Conservation (phyloP, 2,113 vertebrate genomes). For the Gobius niger region DNA sequence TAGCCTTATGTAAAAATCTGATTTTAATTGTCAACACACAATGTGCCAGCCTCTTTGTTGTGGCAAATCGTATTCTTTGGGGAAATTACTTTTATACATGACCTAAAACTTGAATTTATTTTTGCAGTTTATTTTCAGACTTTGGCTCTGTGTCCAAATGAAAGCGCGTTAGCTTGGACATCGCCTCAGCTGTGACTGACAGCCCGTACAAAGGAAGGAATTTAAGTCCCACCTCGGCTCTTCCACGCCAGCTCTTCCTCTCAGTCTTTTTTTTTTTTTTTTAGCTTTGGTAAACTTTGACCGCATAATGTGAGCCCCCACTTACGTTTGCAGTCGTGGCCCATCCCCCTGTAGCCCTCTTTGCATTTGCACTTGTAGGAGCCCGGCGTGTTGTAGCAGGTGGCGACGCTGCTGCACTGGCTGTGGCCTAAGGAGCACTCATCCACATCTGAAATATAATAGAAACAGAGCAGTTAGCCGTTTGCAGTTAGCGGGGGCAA, state of each 20-base stretch:
- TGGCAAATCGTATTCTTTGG: too few relatives aligned
- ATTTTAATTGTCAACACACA: too few relatives aligned
- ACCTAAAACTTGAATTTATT: neutral
- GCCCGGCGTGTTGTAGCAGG: slow-evolving; percentile 89
- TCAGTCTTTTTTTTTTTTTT: slow-evolving; percentile 16
- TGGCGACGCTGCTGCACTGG: slow-evolving; percentile 83
- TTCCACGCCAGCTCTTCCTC: slow-evolving; percentile 25
- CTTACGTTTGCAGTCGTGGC: slow-evolving; percentile 86
- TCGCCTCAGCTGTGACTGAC: slow-evolving; percentile 43
- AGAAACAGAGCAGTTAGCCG: slow-evolving; percentile 41
- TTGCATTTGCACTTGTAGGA: slow-evolving; percentile 96
- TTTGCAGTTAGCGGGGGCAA: slow-evolving; percentile 18
- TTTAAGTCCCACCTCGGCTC: slow-evolving; percentile 26
- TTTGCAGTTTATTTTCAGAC: neutral
- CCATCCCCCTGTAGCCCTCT: slow-evolving; percentile 86
- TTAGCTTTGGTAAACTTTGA: slow-evolving; percentile 19
- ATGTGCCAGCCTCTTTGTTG: too few relatives aligned
- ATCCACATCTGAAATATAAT: slow-evolving; percentile 84
- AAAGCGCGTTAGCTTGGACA: neutral
- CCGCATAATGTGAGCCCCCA: slow-evolving; percentile 40
- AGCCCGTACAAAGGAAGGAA: slow-evolving; percentile 54
- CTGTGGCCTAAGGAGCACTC: slow-evolving; percentile 86
- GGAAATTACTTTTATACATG: neutral
- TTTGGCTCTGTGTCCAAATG: neutral
- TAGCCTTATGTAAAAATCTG: too few relatives aligned